These are phyloP conservation scores for Pantherophis guttatus DNA, from an alignment of 2,113 vertebrate genomes.

Conservation along the genomic window DNA sequence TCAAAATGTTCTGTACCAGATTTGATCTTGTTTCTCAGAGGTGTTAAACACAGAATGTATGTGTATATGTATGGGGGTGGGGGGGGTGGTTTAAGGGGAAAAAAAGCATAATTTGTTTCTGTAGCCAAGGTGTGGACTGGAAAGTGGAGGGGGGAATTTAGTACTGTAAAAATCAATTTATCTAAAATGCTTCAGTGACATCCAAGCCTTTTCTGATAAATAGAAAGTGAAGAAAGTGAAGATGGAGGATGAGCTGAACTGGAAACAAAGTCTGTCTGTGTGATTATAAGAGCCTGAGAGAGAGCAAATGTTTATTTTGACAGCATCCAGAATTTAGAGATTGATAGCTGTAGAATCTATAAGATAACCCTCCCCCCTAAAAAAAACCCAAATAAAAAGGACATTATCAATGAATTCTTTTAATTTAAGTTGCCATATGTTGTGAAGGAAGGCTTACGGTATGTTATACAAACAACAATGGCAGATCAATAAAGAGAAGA, in stretches of 20 bases:
- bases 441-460: slow-evolving; percentile 4
- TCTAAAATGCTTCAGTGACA: slow-evolving; percentile 14
- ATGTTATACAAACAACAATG: slow-evolving; percentile 1
- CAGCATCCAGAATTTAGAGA: slow-evolving; percentile 25
- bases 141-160: slow-evolving; percentile 7
- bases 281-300: background rate
- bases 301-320: slow-evolving; percentile 7
- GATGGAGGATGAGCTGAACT: background rate
- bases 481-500: background rate
- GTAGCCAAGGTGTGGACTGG: background rate
- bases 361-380: background rate
- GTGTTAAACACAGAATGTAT: slow-evolving; percentile 14
- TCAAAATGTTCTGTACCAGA: background rate
- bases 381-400: background rate
- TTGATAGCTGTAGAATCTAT: slow-evolving; percentile 7
- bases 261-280: background rate
- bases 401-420: slow-evolving; percentile 23
- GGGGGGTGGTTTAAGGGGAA: background rate
- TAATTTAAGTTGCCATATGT: slow-evolving; percentile 4
- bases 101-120: slow-evolving; percentile 34
- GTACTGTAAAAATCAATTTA: background rate
- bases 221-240: background rate
- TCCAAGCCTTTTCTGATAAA: slow-evolving; percentile 25
- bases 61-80: background rate
- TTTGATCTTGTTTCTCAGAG: slow-evolving; percentile 8